Conservation (phyloP, 2,888 invertebrate genomes). For the Danaus chrysippus region DNA sequence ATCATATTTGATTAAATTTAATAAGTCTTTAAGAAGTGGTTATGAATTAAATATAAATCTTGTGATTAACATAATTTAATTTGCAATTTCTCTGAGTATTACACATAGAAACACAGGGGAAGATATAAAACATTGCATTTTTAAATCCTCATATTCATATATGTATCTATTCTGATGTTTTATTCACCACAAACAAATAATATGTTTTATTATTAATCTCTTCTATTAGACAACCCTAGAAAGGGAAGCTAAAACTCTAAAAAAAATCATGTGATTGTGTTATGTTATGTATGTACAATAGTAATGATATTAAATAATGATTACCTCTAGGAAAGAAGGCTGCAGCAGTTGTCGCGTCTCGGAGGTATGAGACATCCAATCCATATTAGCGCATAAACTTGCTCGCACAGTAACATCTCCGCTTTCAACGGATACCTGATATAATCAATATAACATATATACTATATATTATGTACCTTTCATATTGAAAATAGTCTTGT, state of each 20-base stretch:
- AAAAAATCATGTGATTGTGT: no score
- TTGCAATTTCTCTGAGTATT: no score
- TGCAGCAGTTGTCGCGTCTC: conserved; percentile 77
- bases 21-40: no score
- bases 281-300: not conserved
- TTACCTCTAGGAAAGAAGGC: conserved; percentile 74
- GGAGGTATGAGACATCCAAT: conserved; percentile 72
- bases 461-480: conserved; percentile 4
- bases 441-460: conserved; percentile 10
- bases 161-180: conserved; percentile 6
- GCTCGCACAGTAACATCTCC: conserved; percentile 52
- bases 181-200: no score
- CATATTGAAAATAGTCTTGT: conserved; percentile 12
- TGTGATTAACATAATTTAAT: no score
- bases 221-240: conserved; percentile 46
- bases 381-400: conserved; percentile 60
- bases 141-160: no score
- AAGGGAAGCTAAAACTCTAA: conserved; percentile 76
- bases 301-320: not conserved
- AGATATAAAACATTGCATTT: no score
- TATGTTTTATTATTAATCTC: conserved; percentile 18
- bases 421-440: conserved; percentile 53
- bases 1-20: no score
- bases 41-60: no score
- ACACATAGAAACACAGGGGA: no score